Conservation (phyloP, 2,113 vertebrate genomes). For the Neodon shergylaensis region DNA sequence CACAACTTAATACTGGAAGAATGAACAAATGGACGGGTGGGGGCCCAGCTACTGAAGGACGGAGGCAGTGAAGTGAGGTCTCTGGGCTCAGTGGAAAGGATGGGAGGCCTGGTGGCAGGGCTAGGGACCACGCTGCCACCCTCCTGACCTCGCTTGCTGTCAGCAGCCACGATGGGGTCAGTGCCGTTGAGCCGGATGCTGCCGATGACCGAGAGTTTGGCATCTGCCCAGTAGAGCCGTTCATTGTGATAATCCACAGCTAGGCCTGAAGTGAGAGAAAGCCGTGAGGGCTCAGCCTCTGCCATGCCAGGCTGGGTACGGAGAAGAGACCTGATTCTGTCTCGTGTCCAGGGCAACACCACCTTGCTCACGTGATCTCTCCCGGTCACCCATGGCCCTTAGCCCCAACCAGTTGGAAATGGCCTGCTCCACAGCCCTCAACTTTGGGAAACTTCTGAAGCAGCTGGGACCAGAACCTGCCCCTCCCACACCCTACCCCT, state of each 20-base stretch:
- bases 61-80: background rate
- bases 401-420: background rate
- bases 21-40: background rate
- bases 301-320: background rate
- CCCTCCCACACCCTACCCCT: background rate
- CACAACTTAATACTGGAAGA: background rate
- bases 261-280: conserved; percentile 87
- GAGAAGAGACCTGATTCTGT: background rate
- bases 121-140: too few relatives aligned
- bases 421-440: too few relatives aligned
- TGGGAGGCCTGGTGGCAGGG: background rate
- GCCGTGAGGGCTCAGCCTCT: background rate
- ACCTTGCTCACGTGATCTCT: background rate
- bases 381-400: background rate
- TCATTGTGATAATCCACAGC: conserved; percentile 98
- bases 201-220: conserved; percentile 96
- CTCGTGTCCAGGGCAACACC: background rate
- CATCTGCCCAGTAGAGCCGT: conserved; percentile 97
- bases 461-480: background rate
- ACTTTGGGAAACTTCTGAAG: background rate
- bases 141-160: conserved; percentile 92
- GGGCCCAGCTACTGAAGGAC: background rate
- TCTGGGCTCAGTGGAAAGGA: background rate
- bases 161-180: conserved; percentile 93
- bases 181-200: conserved; percentile 96